These are phyloP conservation scores for Speoplatyrhinus poulsoni DNA, from an alignment of 2,113 vertebrate genomes.

Conservation along the genomic window DNA sequence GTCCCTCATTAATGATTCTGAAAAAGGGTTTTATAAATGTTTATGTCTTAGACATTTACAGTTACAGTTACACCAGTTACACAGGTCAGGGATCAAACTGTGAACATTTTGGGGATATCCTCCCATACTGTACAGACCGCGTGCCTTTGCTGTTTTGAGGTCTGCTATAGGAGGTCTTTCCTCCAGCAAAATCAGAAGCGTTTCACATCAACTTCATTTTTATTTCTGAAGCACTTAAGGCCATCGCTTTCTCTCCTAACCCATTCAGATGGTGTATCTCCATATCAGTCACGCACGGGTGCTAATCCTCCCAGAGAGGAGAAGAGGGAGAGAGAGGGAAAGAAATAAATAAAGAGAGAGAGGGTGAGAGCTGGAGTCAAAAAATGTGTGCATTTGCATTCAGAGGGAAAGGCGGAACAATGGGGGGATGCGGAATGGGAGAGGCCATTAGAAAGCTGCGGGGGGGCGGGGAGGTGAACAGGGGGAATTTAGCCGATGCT, in stretches of 20 bases:
- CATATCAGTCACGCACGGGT: conserved; percentile 72
- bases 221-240: background rate
- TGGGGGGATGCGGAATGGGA: conserved; percentile 57
- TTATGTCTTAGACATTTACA: no score
- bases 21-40: no score
- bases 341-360: conserved; percentile 8
- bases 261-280: conserved; percentile 73
- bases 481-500: conserved; percentile 26
- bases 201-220: no score
- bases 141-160: conserved; percentile 20
- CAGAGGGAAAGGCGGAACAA: conserved; percentile 52
- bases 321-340: conserved; percentile 4
- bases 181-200: conserved; percentile 22
- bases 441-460: conserved; percentile 42
- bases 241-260: conserved; percentile 45
- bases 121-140: background rate
- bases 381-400: conserved; percentile 71
- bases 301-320: conserved; percentile 69
- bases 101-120: no score
- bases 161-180: no score
- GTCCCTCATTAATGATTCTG: no score
- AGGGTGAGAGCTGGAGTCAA: conserved; percentile 39
- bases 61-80: no score
- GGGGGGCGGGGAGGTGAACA: background rate
- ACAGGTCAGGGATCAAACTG: no score